phyloP scores from a whole-genome alignment of 2,888 invertebrate genomes.

The Artemia sp. region DNA sequence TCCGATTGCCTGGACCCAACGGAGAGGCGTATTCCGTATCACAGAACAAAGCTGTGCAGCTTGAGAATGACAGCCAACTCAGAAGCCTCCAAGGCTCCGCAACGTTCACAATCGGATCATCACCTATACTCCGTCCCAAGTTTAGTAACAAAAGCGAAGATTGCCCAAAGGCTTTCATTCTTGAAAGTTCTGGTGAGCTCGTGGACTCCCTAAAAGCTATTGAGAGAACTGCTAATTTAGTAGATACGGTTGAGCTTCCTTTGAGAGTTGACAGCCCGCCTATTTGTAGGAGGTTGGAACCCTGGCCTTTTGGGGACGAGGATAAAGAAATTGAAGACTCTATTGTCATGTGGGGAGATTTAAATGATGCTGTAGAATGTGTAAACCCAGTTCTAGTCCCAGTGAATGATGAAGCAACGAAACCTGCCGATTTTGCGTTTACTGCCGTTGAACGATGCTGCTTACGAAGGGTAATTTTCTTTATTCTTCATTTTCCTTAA shows the following conservation, averaged over 20 bases:
- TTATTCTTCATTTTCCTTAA: too few relatives aligned
- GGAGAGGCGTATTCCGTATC: conserved; percentile 75
- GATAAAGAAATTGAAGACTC: neutral
- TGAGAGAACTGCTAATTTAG: conserved; percentile 2
- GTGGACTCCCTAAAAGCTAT: neutral
- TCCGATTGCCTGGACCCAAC: conserved; percentile 66
- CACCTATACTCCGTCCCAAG: conserved; percentile 16
- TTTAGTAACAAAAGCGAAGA: neutral
- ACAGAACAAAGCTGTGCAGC: conserved; percentile 60
- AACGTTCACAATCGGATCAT: conserved; percentile 21
- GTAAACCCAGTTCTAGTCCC: neutral
- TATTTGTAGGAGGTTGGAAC: neutral
- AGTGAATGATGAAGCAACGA: too few relatives aligned
- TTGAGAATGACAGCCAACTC: conserved; percentile 17
- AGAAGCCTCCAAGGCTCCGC: neutral
- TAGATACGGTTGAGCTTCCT: conserved; percentile 8
- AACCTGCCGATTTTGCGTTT: too few relatives aligned
- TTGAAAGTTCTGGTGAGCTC: neutral
- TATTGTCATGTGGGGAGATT: neutral
- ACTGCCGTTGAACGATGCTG: too few relatives aligned
- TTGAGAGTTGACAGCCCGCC: conserved; percentile 5
- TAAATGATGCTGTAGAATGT: conserved; percentile 1
- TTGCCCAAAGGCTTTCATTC: neutral
- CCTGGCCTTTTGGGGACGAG: neutral
- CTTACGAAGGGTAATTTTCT: too few relatives aligned